Evolutionary conservation across 2,113 vertebrate genomes (phyloP), one percentile per base, ranked within the genome.

Genomic region (Hylia prasina): DNA sequence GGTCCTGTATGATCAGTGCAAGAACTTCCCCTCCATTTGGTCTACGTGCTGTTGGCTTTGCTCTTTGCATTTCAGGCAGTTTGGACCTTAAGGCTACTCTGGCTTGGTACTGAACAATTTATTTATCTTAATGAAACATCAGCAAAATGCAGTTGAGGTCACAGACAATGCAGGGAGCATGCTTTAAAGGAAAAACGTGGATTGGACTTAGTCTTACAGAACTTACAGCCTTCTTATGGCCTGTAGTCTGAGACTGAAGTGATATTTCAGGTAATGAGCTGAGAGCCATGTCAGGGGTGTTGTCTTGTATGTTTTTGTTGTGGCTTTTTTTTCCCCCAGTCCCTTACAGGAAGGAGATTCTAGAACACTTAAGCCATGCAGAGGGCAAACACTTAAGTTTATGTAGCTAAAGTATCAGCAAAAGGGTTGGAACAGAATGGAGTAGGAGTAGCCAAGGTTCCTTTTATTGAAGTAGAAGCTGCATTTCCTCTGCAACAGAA

Each of bases 41-140:
- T 31, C 37, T 44, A 0, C 8, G 3, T 63, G 58, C 80, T 78
- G 15, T 65, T 71, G 45, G 57, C 28, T 64, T 79, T 84, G 44
- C 57, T 89, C n/a, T 96, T 91, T 95, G 95, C 89, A 69, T 94
- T 95, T 96, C 87, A 73, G 84, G 78, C 35, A 50, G 75, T 57
- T 94, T 85, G 87, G 66, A 69, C 64, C 35, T 54, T 88, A 66
- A 60, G 92, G 44, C 33, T 77, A 7, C 39, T 72, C 82, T 86
- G 39, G 13, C 58, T 80, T 54, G 33, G 30, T 80, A 33, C 35
- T 42, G 45, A 84, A 27, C 42, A 44, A 35, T 72, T 45, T 35
- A 28, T 30, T 60, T 72, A 12, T 30, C 18, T 10, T 10, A 40
- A 14, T 12, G 28, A 53, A 61, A 17, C 8, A 11, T 16, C 7